Evolutionary conservation across 2,113 vertebrate genomes (phyloP).

Genomic region (Suricata suricatta): DNA sequence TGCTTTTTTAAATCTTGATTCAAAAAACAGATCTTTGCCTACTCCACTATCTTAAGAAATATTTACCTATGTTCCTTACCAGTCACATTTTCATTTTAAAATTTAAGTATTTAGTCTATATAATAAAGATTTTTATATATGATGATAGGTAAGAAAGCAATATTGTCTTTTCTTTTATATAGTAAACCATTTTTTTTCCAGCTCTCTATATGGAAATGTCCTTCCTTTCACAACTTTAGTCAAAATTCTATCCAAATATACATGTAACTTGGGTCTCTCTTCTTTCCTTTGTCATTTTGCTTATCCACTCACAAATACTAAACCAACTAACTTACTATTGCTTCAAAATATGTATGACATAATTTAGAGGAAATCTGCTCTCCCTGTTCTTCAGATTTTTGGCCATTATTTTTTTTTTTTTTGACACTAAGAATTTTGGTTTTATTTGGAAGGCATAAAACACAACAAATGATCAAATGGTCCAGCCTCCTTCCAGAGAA

Average conservation of each 20-base stretch:
- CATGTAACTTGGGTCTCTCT: neutral
- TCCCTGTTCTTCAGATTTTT: neutral
- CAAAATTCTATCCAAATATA: neutral
- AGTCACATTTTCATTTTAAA: neutral
- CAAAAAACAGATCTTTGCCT: neutral
- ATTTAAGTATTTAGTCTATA: neutral
- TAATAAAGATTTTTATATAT: neutral
- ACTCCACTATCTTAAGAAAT: neutral
- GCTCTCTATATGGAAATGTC: neutral
- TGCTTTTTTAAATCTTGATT: neutral
- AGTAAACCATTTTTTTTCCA: neutral
- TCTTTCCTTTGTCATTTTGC: neutral
- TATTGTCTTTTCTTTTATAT: neutral
- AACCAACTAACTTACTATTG: neutral
- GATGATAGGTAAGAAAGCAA: neutral
- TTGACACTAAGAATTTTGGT: neutral
- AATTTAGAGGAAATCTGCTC: neutral
- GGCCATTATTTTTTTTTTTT: neutral
- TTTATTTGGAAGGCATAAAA: neutral
- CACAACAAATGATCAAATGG: neutral
- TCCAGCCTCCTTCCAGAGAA: neutral
- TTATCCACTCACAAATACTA: neutral
- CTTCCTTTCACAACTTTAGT: neutral
- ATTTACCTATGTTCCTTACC: neutral
- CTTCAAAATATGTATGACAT: neutral